Percentiles rank a stretch among this genome's conserved stretches.
Evolutionary conservation across 2,113 vertebrate species (phyloP).

Genomic region (Cyprinus carpio): DNA sequence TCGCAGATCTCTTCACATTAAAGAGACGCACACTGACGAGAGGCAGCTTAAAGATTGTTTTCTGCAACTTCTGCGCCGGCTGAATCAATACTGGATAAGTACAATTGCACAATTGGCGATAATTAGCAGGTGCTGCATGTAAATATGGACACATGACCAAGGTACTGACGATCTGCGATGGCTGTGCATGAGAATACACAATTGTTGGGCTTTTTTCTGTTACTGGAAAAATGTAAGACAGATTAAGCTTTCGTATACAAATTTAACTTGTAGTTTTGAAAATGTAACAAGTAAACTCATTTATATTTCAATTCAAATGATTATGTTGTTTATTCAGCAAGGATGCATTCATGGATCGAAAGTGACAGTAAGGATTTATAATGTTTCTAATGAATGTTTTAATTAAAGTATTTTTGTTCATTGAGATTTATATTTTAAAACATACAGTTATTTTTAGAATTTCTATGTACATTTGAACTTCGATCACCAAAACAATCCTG

Average conservation of each 20-base stretch:
- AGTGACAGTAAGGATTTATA: not conserved
- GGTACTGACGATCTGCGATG: not conserved
- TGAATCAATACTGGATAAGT: conserved; percentile 31
- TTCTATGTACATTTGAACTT: no score
- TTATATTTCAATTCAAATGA: not conserved
- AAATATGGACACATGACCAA: not conserved
- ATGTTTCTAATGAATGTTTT: no score
- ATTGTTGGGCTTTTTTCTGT: not conserved
- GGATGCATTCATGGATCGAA: not conserved
- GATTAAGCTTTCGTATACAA: not conserved
- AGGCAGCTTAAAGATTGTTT: conserved; percentile 34
- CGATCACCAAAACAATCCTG: no score
- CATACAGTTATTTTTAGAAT: no score
- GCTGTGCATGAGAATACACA: not conserved
- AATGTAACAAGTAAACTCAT: not conserved
- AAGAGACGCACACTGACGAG: conserved; percentile 20
- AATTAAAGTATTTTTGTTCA: no score
- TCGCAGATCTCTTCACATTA: conserved; percentile 30
- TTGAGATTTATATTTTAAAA: no score
- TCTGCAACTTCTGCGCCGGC: not conserved
- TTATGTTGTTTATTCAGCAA: not conserved
- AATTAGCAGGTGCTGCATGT: conserved; percentile 6
- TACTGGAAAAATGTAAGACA: not conserved
- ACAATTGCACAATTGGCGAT: not conserved
- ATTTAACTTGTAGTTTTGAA: not conserved